Evolutionary conservation across 2,888 invertebrate species (phyloP), one percentile per base, ranked within the genome.

Genomic region (Drosophila monieri): DNA sequence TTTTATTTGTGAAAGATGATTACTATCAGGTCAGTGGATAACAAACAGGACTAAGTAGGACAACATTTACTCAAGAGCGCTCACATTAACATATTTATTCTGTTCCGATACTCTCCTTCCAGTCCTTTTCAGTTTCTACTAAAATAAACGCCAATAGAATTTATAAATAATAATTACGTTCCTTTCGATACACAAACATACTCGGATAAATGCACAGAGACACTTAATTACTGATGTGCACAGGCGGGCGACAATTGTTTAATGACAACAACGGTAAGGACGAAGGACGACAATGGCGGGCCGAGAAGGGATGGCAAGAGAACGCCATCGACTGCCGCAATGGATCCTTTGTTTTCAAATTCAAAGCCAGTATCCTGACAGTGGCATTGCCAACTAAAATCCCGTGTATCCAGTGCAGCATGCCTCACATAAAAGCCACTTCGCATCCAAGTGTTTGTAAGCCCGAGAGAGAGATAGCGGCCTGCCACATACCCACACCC

Each of bases 91-190:
- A 35, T 35, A n/a, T 35, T 14, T 2, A 46, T 52, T 14, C 9
- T 21, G n/a, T 18, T 9, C 25, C 2, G 25, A 27, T 66, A 41
- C 51, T 18, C 49, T 35, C 9, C 18, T 18, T 18, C 2, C 18
- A 18, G 18, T 43, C 27, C 21, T 35, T 48, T 68, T 68, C 14
- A 39, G 39, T 39, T 39, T 39, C 14, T 43, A 32, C 21, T 15
- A 25, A 55, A 25, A 14, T 21, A 10, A 3, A 23, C 47, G 54
- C 64, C 68, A 47, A 54, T 54, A 43, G 15, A 32, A 51, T 46
- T 48, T 60, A 84, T 77, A 80, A 62, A 80, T 74, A 60, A 56
- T 59, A 57, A 41, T 53, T 95, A 57, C 94, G 21, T 6, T 18
- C 67, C 37, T 14, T 23, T 41, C 9, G 27, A 27, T 9, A 27